phyloP scores from a whole-genome alignment of 2,888 invertebrate genomes.

The Eupithecia tripunctaria region DNA sequence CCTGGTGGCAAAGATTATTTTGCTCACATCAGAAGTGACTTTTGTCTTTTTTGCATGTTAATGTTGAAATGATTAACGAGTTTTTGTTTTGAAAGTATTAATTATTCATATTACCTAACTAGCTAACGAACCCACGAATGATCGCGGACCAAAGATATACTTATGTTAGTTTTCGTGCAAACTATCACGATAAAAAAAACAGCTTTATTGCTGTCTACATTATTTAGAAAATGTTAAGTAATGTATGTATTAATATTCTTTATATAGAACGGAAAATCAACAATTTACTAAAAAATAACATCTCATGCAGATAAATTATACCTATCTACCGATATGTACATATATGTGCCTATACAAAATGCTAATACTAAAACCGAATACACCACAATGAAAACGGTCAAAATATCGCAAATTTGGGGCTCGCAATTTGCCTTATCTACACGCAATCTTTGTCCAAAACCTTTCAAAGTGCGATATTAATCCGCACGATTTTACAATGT shows the following conservation, averaged over 20 bases:
- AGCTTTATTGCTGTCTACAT: no score
- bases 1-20: constrained; percentile 49
- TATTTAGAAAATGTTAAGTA: neutral
- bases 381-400: neutral
- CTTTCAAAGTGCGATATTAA: constrained; percentile 64
- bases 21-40: constrained; percentile 25
- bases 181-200: no score
- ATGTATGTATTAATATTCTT: no score
- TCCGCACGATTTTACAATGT: constrained; percentile 60
- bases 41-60: neutral
- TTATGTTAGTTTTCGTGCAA: no score
- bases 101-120: no score
- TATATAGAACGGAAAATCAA: neutral
- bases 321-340: neutral
- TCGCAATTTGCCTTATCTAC: constrained; percentile 21
- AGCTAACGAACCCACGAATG: no score
- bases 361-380: neutral
- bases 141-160: no score
- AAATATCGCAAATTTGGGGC: constrained; percentile 15
- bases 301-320: neutral
- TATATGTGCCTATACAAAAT: neutral
- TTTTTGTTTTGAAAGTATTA: neutral
- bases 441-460: constrained; percentile 52
- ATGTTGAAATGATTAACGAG: neutral
- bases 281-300: neutral